A percentile compares a stretch with the other conserved stretches of the same genome.
Conservation (phyloP, 2,888 invertebrate genomes). For the Tetragonisca angustula region DNA sequence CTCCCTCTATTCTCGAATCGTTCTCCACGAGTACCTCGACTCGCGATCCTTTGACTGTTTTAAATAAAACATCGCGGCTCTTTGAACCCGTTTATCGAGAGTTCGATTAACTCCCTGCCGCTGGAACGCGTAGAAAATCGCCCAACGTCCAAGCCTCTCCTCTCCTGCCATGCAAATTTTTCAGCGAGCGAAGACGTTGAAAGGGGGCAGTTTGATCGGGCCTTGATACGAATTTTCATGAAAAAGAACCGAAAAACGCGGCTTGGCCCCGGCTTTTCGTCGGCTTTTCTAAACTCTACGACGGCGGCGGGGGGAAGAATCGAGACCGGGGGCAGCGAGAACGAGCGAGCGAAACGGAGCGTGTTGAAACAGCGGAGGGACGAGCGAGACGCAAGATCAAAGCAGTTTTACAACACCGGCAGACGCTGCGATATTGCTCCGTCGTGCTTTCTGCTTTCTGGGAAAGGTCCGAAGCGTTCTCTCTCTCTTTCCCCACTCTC, state of each 20-base stretch:
- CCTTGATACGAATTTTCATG: constrained; percentile 49
- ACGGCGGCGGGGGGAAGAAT: neutral
- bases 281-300: constrained; percentile 51
- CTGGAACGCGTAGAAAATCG: neutral
- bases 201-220: constrained; percentile 49
- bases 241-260: constrained; percentile 35
- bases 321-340: neutral
- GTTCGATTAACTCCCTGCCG: constrained; percentile 4
- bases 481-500: constrained; percentile 35
- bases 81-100: neutral
- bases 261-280: constrained; percentile 18
- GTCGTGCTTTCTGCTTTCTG: constrained; percentile 73
- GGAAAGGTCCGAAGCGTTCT: constrained; percentile 62
- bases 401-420: constrained; percentile 74
- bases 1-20: neutral
- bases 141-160: neutral
- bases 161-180: constrained; percentile 6
- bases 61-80: constrained; percentile 6
- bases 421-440: constrained; percentile 71
- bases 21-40: neutral
- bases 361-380: constrained; percentile 16
- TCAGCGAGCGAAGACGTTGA: constrained; percentile 11
- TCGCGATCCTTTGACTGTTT: neutral
- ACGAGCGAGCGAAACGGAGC: neutral
- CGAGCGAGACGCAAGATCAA: constrained; percentile 68